Evolutionary conservation across 1,140 invertebrate species (phyloP), one percentile per base, ranked within the genome.

Genomic region (Drosophila tani): DNA sequence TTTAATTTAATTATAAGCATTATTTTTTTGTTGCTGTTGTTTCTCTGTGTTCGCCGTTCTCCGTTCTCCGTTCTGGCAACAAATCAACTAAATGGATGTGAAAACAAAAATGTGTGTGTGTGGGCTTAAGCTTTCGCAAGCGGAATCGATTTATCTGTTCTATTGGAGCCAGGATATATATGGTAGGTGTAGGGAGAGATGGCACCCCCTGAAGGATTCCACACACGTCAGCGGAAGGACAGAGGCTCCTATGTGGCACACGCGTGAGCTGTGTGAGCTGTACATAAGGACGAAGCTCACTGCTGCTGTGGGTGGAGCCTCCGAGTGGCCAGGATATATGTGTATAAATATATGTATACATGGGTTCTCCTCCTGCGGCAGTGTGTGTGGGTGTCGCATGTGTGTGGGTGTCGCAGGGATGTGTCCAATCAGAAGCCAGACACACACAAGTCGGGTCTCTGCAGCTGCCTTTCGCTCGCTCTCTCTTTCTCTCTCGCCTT

Each of bases 81-180:
- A 73, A 73, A 73, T 73, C 70, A 73, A 60, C 70, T 40, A 51
- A 71, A 73, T 73, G 70, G 67, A 43, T 73, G 27, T 73, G 69
- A 46, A 57, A 46, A 62, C 68, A 57, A 46, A 69, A 67, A 60
- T 56, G 35, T 47, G 57, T 51, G 19, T 59, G 49, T 12, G 46
- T 38, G 51, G 60, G 38, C 27, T 45, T 43, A 65, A 88, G 65
- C 73, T 27, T 64, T 43, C 66, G 15, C 65, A 84, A 76, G 76
- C 68, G 75, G 55, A 90, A 90, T 90, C 85, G 85, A 90, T 90
- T 90, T 90, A 90, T 90, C 71, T 85, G 85, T 85, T 84, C 74
- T 90, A 88, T 88, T 90, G 85, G 32, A 35, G 32, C 32, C 27
- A 41, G 45, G 14, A 56, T 56, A 40, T 40, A 56, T 17, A 3